Percentiles rank a stretch among this genome's conserved stretches.
Evolutionary conservation across 2,888 invertebrate species (phyloP).

Genomic region (Amphipyra berbera): DNA sequence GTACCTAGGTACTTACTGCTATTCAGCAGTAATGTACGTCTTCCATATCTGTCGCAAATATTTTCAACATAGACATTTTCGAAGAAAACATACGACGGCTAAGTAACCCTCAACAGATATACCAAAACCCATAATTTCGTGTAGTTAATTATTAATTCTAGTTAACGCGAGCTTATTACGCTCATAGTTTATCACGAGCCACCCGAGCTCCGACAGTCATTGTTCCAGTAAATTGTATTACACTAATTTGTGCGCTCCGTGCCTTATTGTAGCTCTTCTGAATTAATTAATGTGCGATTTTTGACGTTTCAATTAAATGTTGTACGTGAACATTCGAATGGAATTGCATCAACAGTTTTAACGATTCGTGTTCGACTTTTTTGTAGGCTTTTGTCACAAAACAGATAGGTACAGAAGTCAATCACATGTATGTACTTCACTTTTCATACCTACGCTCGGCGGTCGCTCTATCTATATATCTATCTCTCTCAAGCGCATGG

Average conservation of each 20-base stretch:
- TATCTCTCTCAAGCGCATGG: too few relatives aligned
- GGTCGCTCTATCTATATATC: too few relatives aligned
- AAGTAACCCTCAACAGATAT: conserved; percentile 20
- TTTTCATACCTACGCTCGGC: too few relatives aligned
- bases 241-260: conserved; percentile 44
- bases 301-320: conserved; percentile 57
- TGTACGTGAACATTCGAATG: conserved; percentile 29
- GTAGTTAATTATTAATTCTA: conserved; percentile 56
- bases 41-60: too few relatives aligned
- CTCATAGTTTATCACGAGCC: conserved; percentile 48
- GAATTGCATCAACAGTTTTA: conserved; percentile 46
- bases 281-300: conserved; percentile 54
- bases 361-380: conserved; percentile 16
- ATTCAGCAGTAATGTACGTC: too few relatives aligned
- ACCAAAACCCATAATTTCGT: conserved; percentile 32
- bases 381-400: too few relatives aligned
- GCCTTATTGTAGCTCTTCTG: conserved; percentile 43
- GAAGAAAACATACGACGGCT: conserved; percentile 9
- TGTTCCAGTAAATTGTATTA: conserved; percentile 50
- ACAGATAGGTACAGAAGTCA: too few relatives aligned
- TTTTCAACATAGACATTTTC: neutral
- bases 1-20: too few relatives aligned
- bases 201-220: conserved; percentile 44
- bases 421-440: too few relatives aligned
- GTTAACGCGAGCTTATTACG: conserved; percentile 49